phyloP scores from a whole-genome alignment of 2,797 vertebrate genomes.

The Pristis pectinata region DNA sequence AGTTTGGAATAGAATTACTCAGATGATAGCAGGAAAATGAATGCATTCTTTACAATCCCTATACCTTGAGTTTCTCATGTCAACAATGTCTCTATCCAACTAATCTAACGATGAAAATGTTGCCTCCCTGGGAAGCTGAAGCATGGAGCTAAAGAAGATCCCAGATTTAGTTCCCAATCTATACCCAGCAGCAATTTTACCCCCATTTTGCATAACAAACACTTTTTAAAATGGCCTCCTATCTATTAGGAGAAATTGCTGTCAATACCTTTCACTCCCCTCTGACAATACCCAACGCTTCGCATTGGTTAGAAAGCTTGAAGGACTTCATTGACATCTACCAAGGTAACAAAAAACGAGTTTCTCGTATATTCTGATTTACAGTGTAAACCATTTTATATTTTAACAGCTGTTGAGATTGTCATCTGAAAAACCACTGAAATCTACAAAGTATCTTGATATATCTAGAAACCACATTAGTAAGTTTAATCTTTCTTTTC shows the following conservation, averaged over 20 bases:
- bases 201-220: neutral
- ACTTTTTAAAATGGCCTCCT: neutral
- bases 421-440: neutral
- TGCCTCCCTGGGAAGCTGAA: too few species aligned
- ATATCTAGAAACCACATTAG: neutral
- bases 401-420: constrained; percentile 18
- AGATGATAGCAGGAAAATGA: too few species aligned
- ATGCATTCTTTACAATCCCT: too few species aligned
- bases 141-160: neutral
- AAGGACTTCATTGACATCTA: neutral
- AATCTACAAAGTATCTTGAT: neutral
- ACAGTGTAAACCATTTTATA: neutral
- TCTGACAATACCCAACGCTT: neutral
- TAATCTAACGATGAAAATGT: too few species aligned
- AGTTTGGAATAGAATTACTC: too few species aligned
- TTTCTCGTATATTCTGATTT: neutral
- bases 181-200: neutral
- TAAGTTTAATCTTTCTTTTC: neutral
- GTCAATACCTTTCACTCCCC: neutral
- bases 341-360: too few species aligned
- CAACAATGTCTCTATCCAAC: too few species aligned
- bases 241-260: neutral
- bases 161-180: neutral
- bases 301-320: neutral
- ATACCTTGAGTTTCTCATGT: too few species aligned